Percentiles rank a stretch among this genome's conserved stretches.
Evolutionary conservation across 2,797 vertebrate genomes (phyloP).

Genomic region (Phaenicophaeus curvirostris): DNA sequence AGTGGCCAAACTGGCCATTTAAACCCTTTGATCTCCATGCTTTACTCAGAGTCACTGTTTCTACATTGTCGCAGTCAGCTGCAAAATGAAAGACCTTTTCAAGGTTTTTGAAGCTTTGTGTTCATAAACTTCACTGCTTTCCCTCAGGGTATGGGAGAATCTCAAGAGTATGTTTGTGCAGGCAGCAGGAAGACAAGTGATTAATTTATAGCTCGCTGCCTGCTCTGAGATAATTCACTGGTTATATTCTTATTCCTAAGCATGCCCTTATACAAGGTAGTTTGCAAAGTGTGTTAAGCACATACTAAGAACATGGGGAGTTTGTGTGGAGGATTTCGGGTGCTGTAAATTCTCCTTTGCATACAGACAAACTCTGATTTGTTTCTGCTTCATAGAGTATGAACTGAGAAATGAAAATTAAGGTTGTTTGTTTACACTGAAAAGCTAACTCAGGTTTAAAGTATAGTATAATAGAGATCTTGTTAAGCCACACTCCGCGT

Average conservation of each 20-base stretch:
- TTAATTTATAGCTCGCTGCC: background rate
- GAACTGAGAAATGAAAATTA: background rate
- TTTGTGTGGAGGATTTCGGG: background rate
- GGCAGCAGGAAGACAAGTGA: background rate
- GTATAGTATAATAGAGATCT: background rate
- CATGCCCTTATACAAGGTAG: background rate
- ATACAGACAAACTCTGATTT: background rate
- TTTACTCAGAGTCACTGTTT: background rate
- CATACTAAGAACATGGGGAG: background rate
- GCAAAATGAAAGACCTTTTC: background rate
- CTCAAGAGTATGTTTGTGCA: background rate
- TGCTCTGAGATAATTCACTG: background rate
- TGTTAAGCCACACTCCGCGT: background rate
- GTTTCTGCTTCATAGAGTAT: background rate
- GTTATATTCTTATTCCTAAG: background rate
- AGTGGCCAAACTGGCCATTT: background rate
- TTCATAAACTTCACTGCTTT: background rate
- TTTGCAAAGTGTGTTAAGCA: background rate
- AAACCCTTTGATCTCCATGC: background rate
- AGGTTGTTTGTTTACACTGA: background rate
- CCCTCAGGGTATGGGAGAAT: background rate
- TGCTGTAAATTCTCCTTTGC: background rate
- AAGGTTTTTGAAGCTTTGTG: background rate
- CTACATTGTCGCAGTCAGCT: background rate
- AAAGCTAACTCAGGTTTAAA: background rate